These are phyloP conservation scores for Oscheius sp. DNA, from an alignment of 2,888 invertebrate species.

Conservation along the genomic window DNA sequence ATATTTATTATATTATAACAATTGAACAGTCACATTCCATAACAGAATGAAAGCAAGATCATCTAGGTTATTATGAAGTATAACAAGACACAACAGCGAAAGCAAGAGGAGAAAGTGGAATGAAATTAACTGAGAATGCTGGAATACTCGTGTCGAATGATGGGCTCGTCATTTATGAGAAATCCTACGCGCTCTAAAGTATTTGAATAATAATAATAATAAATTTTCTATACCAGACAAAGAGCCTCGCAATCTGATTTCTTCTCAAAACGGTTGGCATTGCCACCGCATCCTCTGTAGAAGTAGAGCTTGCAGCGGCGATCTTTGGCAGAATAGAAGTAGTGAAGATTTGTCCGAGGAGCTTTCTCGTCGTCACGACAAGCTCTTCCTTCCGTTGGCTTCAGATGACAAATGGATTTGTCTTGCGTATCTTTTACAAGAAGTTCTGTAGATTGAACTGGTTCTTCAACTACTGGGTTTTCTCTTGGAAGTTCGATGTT, in stretches of 20 bases:
- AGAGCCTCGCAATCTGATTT: slow-evolving; percentile 62
- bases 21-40: slow-evolving; percentile 13
- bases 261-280: slow-evolving; percentile 62
- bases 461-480: slow-evolving; percentile 35
- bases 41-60: slow-evolving; percentile 21
- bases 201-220: neutral
- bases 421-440: slow-evolving; percentile 30
- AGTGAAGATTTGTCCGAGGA: slow-evolving; percentile 65
- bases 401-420: slow-evolving; percentile 56
- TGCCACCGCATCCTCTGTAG: slow-evolving; percentile 66
- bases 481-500: slow-evolving; percentile 44
- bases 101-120: slow-evolving; percentile 17
- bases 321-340: slow-evolving; percentile 64
- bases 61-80: slow-evolving; percentile 26
- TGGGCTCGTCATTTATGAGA: slow-evolving; percentile 8
- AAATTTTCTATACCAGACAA: slow-evolving; percentile 34
- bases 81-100: slow-evolving; percentile 23
- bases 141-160: slow-evolving; percentile 25
- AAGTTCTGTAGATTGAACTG: slow-evolving; percentile 37
- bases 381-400: slow-evolving; percentile 61
- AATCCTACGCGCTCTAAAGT: slow-evolving; percentile 30
- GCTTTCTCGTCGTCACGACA: slow-evolving; percentile 61
- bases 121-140: slow-evolving; percentile 27
- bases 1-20: slow-evolving; percentile 21
- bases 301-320: slow-evolving; percentile 67